Evolutionary conservation across 2,797 vertebrate species (phyloP).

Genomic region (Phataginus tricuspis): DNA sequence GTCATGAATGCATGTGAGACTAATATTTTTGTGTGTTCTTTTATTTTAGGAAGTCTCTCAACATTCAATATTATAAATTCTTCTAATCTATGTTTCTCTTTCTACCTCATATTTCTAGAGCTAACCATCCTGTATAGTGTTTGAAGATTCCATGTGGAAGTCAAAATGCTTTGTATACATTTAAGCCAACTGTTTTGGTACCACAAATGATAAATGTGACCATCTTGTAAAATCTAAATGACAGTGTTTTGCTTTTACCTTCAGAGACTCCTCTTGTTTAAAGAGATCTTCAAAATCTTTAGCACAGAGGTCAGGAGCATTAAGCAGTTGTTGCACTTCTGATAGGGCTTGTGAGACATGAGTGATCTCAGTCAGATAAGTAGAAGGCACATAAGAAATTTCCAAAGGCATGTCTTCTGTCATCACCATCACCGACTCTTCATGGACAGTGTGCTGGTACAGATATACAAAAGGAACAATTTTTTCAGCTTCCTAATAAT

Average conservation of each 20-base stretch:
- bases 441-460: conserved; percentile 88
- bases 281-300: conserved; percentile 93
- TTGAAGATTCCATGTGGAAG: not conserved
- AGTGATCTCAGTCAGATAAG: conserved; percentile 91
- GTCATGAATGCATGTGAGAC: not conserved
- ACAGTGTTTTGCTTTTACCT: conserved; percentile 88
- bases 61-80: not conserved
- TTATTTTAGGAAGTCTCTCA: not conserved
- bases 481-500: conserved; percentile 82
- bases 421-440: conserved; percentile 85
- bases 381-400: conserved; percentile 89
- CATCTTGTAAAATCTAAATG: not conserved
- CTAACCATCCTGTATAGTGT: not conserved
- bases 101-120: not conserved
- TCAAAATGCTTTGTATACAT: not conserved
- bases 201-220: not conserved
- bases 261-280: conserved; percentile 94
- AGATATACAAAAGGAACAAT: conserved; percentile 86
- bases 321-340: conserved; percentile 93
- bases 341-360: conserved; percentile 91
- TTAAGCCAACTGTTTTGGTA: not conserved
- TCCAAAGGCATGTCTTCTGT: conserved; percentile 87
- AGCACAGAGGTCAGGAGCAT: conserved; percentile 92
- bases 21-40: not conserved
- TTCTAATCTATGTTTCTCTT: not conserved